Evolutionary conservation across 2,797 vertebrate genomes (phyloP).

Genomic region (Ptychadena robeensis): DNA sequence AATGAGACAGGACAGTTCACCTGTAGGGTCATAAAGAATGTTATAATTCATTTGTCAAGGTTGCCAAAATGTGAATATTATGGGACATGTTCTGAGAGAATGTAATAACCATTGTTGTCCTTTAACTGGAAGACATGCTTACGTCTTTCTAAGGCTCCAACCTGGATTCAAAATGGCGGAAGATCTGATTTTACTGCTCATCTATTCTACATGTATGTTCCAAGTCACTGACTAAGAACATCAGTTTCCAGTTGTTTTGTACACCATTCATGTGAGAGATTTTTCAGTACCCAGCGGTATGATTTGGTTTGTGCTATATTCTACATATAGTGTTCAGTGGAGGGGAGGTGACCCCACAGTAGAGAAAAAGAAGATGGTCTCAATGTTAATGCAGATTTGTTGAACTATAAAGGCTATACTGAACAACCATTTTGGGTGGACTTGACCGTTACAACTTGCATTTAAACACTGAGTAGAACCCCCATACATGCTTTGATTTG

Average conservation of each 20-base stretch:
- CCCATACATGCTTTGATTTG: too few species aligned
- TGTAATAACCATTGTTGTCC: not conserved
- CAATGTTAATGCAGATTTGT: not conserved
- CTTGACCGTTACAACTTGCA: not conserved
- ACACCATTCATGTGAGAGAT: not conserved
- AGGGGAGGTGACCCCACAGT: too few species aligned
- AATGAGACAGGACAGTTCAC: not conserved
- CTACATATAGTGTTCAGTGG: too few species aligned
- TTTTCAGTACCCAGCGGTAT: too few species aligned
- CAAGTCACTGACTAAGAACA: too few species aligned
- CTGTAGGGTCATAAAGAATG: not conserved
- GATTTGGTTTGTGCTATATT: too few species aligned
- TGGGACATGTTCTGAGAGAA: not conserved
- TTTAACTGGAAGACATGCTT: not conserved
- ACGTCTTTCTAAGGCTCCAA: not conserved
- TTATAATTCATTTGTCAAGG: not conserved
- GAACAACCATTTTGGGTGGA: not conserved
- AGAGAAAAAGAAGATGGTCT: not conserved
- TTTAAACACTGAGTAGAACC: not conserved
- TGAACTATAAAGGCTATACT: not conserved
- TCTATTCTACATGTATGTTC: too few species aligned
- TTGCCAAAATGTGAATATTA: not conserved
- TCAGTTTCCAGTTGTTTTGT: not conserved
- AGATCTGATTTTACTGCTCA: not conserved
- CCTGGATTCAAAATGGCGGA: not conserved